A percentile compares a stretch with the other conserved stretches of the same genome.
Conservation (phyloP, 2,797 vertebrate genomes). For the Anabas testudineus region DNA sequence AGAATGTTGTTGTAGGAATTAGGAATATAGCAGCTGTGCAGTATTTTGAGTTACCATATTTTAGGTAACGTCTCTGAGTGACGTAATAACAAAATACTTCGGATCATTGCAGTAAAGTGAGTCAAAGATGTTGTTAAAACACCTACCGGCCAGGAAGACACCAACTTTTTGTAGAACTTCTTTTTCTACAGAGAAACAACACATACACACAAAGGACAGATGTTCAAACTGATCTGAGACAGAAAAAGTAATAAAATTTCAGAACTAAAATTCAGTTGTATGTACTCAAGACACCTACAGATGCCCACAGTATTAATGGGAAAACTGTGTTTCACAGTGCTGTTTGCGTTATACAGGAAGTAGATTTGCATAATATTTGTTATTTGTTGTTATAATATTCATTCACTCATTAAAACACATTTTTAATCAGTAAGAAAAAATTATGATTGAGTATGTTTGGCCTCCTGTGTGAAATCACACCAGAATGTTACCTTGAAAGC, state of each 20-base stretch:
- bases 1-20: not conserved
- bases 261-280: too few species aligned
- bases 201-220: not conserved
- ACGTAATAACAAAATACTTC: not conserved
- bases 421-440: too few species aligned
- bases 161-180: conserved; percentile 82
- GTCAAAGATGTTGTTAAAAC: not conserved
- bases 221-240: not conserved
- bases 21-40: not conserved
- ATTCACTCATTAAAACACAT: too few species aligned
- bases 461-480: not conserved
- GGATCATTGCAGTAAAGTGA: not conserved
- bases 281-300: not conserved
- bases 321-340: not conserved
- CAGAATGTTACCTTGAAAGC: conserved; percentile 79
- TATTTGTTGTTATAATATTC: too few species aligned
- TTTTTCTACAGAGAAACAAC: conserved; percentile 75
- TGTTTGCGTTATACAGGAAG: too few species aligned
- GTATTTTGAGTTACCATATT: not conserved
- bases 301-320: not conserved
- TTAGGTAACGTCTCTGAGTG: not conserved
- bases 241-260: not conserved
- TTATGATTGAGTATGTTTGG: not conserved
- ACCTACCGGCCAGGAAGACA: conserved; percentile 83
- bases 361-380: too few species aligned